Evolutionary conservation across 53 echinoderm and acorn worm genomes (phyloP).

Genomic region (Luidia sarsii): DNA sequence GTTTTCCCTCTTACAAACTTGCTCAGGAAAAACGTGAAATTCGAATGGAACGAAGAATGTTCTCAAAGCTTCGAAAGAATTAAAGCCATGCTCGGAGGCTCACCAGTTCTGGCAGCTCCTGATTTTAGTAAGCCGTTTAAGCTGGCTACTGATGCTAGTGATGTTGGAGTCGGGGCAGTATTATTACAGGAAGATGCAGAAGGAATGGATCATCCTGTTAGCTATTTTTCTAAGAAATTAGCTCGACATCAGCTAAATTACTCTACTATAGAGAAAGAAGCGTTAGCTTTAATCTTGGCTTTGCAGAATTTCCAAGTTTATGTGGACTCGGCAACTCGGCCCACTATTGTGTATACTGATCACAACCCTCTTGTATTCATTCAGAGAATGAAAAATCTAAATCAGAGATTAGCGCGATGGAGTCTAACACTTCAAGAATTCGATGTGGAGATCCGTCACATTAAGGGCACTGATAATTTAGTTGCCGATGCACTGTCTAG

Average conservation of each 20-base stretch:
- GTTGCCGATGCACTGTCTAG: neutral
- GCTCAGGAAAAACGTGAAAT: conserved; percentile 33
- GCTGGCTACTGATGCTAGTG: conserved; percentile 64
- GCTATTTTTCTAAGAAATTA: too few relatives aligned
- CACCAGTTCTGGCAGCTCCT: conserved; percentile 44
- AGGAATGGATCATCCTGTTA: conserved; percentile 57
- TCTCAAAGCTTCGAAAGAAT: conserved; percentile 23
- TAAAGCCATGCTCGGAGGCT: conserved; percentile 44
- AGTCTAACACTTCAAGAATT: neutral
- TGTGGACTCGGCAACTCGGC: neutral
- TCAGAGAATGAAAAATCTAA: neutral
- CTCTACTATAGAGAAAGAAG: neutral
- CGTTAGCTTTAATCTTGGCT: too few relatives aligned
- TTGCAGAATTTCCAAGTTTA: neutral
- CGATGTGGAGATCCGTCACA: neutral
- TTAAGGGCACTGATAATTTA: neutral
- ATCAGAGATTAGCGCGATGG: neutral
- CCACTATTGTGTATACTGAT: neutral
- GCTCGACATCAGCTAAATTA: neutral
- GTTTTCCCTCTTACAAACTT: conserved; percentile 52
- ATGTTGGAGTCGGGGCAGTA: conserved; percentile 59
- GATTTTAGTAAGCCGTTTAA: conserved; percentile 60
- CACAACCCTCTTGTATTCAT: neutral
- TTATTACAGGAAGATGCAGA: conserved; percentile 48
- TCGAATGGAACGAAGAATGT: conserved; percentile 41